phyloP scores from a whole-genome alignment of 2,888 invertebrate genomes.

The Vesta saturnalis region DNA sequence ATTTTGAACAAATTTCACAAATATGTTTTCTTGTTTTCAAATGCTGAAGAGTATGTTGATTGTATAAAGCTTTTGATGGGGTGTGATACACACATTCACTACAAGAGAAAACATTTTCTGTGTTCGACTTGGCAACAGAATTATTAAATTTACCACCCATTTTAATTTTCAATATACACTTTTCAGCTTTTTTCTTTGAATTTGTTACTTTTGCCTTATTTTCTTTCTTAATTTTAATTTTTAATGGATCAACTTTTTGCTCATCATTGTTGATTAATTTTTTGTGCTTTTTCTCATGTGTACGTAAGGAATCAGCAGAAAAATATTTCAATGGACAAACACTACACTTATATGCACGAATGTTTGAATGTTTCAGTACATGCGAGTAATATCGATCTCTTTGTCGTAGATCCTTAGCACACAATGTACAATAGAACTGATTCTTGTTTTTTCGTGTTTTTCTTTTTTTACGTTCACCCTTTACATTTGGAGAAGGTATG shows the following conservation, averaged over 20 bases:
- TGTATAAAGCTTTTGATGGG: no score
- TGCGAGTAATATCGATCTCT: constrained; percentile 14
- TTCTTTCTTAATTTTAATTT: no score
- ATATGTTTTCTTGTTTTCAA: no score
- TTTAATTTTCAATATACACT: not conserved
- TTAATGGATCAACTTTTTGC: no score
- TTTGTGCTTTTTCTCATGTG: not conserved
- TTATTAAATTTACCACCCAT: not conserved
- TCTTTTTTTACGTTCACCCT: not conserved
- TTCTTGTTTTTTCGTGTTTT: not conserved
- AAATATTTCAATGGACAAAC: constrained; percentile 5
- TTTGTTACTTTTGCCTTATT: no score
- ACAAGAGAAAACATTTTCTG: no score
- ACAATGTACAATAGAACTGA: constrained; percentile 15
- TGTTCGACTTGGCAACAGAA: not conserved
- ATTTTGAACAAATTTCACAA: no score
- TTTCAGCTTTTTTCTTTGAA: no score
- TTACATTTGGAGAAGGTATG: not conserved
- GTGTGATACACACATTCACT: no score
- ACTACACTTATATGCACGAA: constrained; percentile 10
- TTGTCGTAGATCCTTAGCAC: no score
- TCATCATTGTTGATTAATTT: not conserved
- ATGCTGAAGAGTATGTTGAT: no score
- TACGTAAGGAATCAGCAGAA: not conserved
- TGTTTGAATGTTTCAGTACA: constrained; percentile 14